Base-by-base conservation (phyloP, 30 jellyfish, hydroid and myxozoan genomes). In the Haliclystus octoradiatus region DNA sequence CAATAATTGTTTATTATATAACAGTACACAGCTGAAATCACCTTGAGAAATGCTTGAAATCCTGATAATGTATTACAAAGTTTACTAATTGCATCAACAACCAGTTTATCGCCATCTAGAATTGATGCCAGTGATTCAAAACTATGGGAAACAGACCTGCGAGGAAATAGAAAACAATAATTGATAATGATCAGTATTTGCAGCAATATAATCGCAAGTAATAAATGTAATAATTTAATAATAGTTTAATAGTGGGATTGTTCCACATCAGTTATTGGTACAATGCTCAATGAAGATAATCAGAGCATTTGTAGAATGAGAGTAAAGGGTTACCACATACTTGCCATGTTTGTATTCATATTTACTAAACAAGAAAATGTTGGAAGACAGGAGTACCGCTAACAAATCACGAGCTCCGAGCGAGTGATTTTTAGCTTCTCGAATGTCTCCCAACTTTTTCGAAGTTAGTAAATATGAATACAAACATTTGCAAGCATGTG, bases 81-180 rank as follows among this genome's bases (percentile, higher is more conserved):
- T 62, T 71, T 89, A 27, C 78, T 69, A 30, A 89, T 73, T 3
- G 95, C 82, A 30, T 79, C 87, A 15, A 68, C 63, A 28, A 89
- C 98, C 70, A 89, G 82, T 12, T 47, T 66, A 69, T 89, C 98
- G 3, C 67, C 93, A 29, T 68, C 63, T 79, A 89, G 80, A 0
- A 76, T 50, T 7, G 94, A 9, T 23, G 98, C 50, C 69, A 89
- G 74, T 72, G 76, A 57, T 29, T 81, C 95, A 52, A 72, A 89
- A 33, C 94, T 88, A 15, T 63, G 62, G 50, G 80, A 71, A 49
- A 89, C 80, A 29, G 82, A 73, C 30, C 96, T 86, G 68, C 33
- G 66, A 47, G 66, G 3, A n/a, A 57, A 69, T 30, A 52, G 47
- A 27, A 33, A 49, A n/a, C 30, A 24, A 63, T 22, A 0, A 64